Base-by-base conservation (phyloP, 2,888 invertebrate genomes). In the Papilio elwesi region DNA sequence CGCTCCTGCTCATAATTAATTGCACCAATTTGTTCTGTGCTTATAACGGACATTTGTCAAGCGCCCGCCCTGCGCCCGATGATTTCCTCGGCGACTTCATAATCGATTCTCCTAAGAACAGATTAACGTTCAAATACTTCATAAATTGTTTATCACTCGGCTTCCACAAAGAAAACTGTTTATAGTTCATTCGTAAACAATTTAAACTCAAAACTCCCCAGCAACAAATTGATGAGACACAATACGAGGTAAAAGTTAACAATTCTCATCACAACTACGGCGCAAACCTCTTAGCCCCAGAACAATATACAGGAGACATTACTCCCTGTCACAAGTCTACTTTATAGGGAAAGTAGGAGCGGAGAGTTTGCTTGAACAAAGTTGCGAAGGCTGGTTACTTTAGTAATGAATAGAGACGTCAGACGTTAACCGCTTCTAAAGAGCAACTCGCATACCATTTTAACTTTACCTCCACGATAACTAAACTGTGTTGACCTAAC, bases 41-140 rank as follows among this genome's bases (percentile, higher is more conserved):
- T 93, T 91, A 91, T 91, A 92, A 91, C 90, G 86, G 88, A 85
- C 91, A 93, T 93, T 92, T 91, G 91, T 93, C 92, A 92, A 89
- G 87, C 83, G 83, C 86, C 88, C 89, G 83, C 89, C 86, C 88
- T 85, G 64, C 82, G 83, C 86, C 85, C 84, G 87, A 90, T 91
- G 88, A 91, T 91, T 92, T 90, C 88, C 89, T 85, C 88, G 87
- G 90, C 86, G 89, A 90, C 87, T 92, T 91, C 90, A 90, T 90
- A 90, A 92, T 93, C 90, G 90, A 91, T 93, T 89, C 87, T 87
- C 82, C 81, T 80, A 83, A 83, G 85, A 86, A 91, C 89, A 88
- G 89, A 90, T 91, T 86, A 86, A 80, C 79, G 82, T 78, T 79
- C 76, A 84, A 89, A 87, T 85, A 85, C 84, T 86, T 87, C 82